Conservation (phyloP, 2,888 invertebrate genomes). For the Chaitophorus viminalis region DNA sequence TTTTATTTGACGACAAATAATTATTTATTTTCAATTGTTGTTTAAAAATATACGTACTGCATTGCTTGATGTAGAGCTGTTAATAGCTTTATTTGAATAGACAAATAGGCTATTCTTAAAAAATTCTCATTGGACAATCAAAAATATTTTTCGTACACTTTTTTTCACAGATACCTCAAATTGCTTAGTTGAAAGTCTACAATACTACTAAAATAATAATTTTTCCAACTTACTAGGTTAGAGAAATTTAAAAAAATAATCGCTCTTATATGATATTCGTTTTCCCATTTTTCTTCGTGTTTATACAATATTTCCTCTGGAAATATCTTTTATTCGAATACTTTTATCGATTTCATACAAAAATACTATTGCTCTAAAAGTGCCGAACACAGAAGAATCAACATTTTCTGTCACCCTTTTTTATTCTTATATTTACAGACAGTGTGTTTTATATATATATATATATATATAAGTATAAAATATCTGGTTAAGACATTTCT, state of each 20-base stretch:
- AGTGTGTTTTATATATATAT: not conserved
- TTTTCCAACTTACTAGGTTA: not conserved
- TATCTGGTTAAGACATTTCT: not conserved
- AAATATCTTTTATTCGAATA: not conserved
- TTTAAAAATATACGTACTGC: not conserved
- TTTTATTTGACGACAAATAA: not conserved
- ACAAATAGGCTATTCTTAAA: not conserved
- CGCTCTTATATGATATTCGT: not conserved
- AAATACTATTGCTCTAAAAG: not conserved
- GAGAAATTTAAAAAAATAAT: not conserved
- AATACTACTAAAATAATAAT: not conserved
- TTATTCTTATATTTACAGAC: not conserved
- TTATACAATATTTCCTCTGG: not conserved
- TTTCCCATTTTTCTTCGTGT: not conserved
- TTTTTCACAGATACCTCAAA: not conserved
- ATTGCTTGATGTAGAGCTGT: not conserved
- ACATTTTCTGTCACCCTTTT: not conserved
- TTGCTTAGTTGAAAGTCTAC: not conserved
- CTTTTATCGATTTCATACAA: not conserved
- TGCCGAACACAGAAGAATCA: slow-evolving; percentile 14
- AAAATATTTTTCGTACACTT: not conserved
- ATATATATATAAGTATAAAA: not conserved
- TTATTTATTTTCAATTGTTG: slow-evolving; percentile 31
- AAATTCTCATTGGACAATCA: not conserved
- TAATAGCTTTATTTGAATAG: slow-evolving; percentile 15